Conservation (phyloP, 2,113 vertebrate species). For the Falcunculus frontatus region DNA sequence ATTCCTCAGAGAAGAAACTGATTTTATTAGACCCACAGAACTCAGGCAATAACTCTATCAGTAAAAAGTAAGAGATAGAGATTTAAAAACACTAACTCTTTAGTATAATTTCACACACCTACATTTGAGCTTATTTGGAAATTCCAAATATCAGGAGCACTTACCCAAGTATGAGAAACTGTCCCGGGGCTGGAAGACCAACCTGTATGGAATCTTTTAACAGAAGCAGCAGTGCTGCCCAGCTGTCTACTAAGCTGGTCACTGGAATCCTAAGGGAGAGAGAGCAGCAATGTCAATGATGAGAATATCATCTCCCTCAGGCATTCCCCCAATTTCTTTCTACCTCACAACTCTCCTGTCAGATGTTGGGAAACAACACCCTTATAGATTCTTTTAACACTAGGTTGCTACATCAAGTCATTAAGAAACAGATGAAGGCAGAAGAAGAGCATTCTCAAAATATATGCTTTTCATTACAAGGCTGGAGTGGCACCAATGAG, state of each 20-base stretch:
- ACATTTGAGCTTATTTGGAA: not conserved
- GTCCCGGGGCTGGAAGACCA: conserved; percentile 91
- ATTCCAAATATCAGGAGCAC: not conserved
- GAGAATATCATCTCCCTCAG: not conserved
- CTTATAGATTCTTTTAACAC: not conserved
- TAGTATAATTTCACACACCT: not conserved
- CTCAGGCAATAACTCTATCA: not conserved
- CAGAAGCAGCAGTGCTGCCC: conserved; percentile 89
- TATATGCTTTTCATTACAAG: not conserved
- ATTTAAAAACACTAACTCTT: not conserved
- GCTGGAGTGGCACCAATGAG: not conserved
- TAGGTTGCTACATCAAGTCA: not conserved
- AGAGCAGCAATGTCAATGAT: not conserved
- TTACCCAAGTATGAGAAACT: conserved; percentile 96
- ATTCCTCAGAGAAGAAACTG: not conserved
- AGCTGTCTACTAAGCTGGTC: conserved; percentile 93
- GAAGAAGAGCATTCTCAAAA: not conserved
- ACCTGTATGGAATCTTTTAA: conserved; percentile 95
- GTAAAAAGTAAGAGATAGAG: not conserved
- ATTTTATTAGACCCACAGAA: not conserved
- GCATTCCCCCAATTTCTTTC: not conserved
- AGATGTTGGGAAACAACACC: not conserved
- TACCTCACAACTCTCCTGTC: not conserved
- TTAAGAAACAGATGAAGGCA: not conserved
- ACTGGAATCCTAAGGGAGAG: conserved; percentile 85